Evolutionary conservation across 2,797 vertebrate genomes (phyloP).

Genomic region (Karalla daura): DNA sequence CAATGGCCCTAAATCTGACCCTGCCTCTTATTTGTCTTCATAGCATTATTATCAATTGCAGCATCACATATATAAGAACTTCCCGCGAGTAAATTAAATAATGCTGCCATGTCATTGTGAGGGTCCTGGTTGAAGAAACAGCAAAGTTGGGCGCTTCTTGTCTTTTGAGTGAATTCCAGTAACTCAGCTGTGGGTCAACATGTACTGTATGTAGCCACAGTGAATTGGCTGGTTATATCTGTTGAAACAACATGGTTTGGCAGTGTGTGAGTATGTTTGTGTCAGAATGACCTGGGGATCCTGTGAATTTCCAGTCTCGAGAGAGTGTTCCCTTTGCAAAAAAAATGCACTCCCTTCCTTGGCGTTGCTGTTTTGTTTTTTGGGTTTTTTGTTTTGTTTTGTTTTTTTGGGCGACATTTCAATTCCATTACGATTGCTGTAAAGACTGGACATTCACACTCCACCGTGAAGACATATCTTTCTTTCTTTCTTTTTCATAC

Average conservation of each 20-base stretch:
- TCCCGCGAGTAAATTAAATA: constrained; percentile 9
- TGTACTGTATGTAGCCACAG: constrained; percentile 47
- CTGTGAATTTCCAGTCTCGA: constrained; percentile 81
- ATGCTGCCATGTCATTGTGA: constrained; percentile 27
- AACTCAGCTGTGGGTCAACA: constrained; percentile 38
- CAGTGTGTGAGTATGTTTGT: constrained; percentile 63
- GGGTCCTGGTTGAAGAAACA: constrained; percentile 80
- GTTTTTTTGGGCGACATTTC: constrained; percentile 10
- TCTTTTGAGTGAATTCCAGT: constrained; percentile 66
- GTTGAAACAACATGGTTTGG: constrained; percentile 57
- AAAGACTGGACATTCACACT: constrained; percentile 82
- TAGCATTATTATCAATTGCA: neutral
- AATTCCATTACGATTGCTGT: constrained; percentile 7
- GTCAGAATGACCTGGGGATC: constrained; percentile 63
- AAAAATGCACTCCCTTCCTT: neutral
- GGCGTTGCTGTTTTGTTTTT: constrained; percentile 1
- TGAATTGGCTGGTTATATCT: constrained; percentile 67
- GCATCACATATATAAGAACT: constrained; percentile 7
- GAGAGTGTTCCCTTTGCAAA: constrained; percentile 10
- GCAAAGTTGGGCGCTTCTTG: constrained; percentile 69
- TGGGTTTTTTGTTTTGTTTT: too few relatives aligned
- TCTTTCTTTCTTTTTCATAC: constrained; percentile 31
- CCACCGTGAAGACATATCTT: constrained; percentile 48
- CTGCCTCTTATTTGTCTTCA: neutral
- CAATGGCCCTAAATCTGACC: constrained; percentile 41